These are phyloP conservation scores for Porites australiensis DNA, from an alignment of 64 coral and sea anemone genomes.

Conservation along the genomic window DNA sequence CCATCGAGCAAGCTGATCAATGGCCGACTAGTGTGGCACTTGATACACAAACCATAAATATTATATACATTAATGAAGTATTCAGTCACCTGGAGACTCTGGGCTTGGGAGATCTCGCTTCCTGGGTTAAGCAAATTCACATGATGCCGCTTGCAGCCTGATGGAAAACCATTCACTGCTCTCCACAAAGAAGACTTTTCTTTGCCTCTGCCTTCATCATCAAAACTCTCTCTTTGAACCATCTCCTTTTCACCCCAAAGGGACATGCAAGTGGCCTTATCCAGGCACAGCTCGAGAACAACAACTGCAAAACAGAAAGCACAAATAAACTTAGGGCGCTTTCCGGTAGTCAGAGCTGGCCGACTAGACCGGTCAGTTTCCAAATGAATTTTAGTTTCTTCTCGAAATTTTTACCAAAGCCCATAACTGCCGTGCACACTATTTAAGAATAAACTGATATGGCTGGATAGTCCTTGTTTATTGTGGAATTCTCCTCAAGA, in stretches of 20 bases:
- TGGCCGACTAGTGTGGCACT: no score
- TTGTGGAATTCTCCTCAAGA: no score
- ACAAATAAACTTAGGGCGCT: not conserved
- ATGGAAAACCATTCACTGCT: slow-evolving; percentile 83
- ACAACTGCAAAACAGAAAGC: slow-evolving; percentile 63
- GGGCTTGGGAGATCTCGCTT: slow-evolving; percentile 68
- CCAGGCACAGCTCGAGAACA: slow-evolving; percentile 81
- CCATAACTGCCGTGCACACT: no score
- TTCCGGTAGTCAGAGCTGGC: not conserved
- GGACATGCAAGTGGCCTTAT: slow-evolving; percentile 89
- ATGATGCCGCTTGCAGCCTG: slow-evolving; percentile 72
- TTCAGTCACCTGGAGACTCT: slow-evolving; percentile 64
- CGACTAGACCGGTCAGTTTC: no score
- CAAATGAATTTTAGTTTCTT: no score
- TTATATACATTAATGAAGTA: no score
- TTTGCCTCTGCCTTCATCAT: slow-evolving; percentile 84
- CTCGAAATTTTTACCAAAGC: no score
- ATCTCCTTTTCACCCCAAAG: slow-evolving; percentile 97
- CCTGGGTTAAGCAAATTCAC: slow-evolving; percentile 69
- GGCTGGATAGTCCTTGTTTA: no score
- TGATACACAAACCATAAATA: no score
- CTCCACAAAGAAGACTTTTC: slow-evolving; percentile 83
- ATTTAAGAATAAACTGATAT: no score
- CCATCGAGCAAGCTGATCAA: no score
- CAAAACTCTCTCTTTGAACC: slow-evolving; percentile 80